Base-by-base conservation (phyloP, 1,140 invertebrate species). In the Orussus abietinus region DNA sequence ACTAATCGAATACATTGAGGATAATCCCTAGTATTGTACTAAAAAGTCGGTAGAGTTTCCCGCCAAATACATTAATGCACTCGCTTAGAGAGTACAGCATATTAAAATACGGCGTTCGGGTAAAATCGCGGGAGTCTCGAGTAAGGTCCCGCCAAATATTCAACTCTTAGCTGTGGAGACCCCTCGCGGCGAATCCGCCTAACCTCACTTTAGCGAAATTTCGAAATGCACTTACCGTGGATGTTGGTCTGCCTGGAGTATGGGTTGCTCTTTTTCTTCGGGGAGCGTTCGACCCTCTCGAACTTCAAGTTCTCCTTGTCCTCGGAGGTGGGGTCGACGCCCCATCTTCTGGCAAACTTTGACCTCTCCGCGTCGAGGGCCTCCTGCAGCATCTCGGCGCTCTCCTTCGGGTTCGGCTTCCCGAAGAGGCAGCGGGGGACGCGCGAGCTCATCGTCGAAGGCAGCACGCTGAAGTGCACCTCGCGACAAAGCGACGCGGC, bases 391-490 rank as follows among this genome's bases (percentile, higher is more conserved):
- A 72, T 47, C 4, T 70, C 67, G 3, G 61, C 57, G 5, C 66
- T 70, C 1, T 71, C 68, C 14, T 60, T 59, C 0, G 66, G 44
- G 17, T 62, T 68, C 10, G 69, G 60, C 10, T 57, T 40, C 4
- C 69, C 69, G 34, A 72, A 72, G 0, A 72, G 47, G 32, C 67
- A 71, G 17, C 64, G 62, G 37, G 69, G 66, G 34, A 68, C 68
- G 17, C 60, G 59, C 32, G 59, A 56, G 4, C 53, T 47, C 60
- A 67, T 59, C 14, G 45, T 57, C 36, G 57, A 46, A 13, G 55
- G 47, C 29, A 69, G 40, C 41, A 64, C 57, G 19, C 52, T 49
- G 29, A 69, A 64, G 21, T 66, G 60, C 46, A 68, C 53, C n/a
- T 69, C 66, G 11, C 63, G 62, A 49, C 66, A 60, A 15, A 64